Evolutionary conservation across 92 coral and sea anemone species (phyloP), one percentile per base, ranked within the genome.

Genomic region (Palythoa grandis): DNA sequence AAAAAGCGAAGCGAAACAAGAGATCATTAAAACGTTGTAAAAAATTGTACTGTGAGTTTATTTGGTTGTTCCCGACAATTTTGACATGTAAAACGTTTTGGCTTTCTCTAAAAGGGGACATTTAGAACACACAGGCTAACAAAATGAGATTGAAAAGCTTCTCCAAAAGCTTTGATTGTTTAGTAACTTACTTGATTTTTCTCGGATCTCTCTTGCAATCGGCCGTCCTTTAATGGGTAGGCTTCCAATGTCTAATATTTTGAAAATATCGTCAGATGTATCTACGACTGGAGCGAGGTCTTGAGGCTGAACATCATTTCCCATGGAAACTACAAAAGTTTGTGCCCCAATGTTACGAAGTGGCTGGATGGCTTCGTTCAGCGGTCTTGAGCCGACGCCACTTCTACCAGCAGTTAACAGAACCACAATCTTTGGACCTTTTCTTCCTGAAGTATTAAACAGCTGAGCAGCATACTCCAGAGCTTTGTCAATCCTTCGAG

Each of bases 381-480:
- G 60, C 43, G 84, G 38, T 48, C 63, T 79, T 2, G 84, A 65
- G 15, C 86, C 82, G 52, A 84, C 77, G 52, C 71, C 70, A 22
- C 77, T 82, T 89, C 61, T 89, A 54, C 92, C 92, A 78, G 82
- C 86, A 22, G 86, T 89, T 38, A 89, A 63, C 52, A 89, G 69
- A 72, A 89, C 83, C 16, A 85, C 76, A 70, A 89, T 83, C 71
- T 89, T 89, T 38, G 86, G 83, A 5, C 88, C 92, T 52, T 83
- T 87, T 47, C 86, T 77, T 72, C 92, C 77, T 17, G 82, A 83
- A 10, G 10, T 43, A 22, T 47, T 65, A 24, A 79, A 25, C 60
- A 79, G 12, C 47, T 63, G 60, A 66, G 84, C 72, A 23, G 73
- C 72, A 79, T 79, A 24, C 61, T 40, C 84, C 15, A 79, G 84